These are phyloP conservation scores for Smittia aterrima DNA, from an alignment of 2,888 invertebrate genomes.

Conservation along the genomic window DNA sequence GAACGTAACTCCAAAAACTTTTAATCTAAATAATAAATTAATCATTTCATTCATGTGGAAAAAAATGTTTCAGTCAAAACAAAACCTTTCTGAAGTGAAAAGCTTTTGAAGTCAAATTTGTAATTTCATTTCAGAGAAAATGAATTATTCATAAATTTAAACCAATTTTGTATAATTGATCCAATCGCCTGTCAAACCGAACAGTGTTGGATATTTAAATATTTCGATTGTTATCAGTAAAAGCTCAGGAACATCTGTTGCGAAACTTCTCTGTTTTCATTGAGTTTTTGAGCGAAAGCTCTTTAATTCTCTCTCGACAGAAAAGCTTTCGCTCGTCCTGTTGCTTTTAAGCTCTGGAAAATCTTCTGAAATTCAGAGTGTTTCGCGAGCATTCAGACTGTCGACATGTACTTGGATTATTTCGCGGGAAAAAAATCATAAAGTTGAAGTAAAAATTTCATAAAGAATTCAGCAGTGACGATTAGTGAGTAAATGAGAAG, in stretches of 20 bases:
- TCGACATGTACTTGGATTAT: background rate
- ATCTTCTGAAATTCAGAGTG: background rate
- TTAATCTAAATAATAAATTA: too few species aligned
- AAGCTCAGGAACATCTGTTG: background rate
- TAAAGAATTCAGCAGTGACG: background rate
- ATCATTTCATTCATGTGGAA: too few species aligned
- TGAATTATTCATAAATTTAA: too few species aligned
- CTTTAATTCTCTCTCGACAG: background rate
- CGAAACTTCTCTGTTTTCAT: background rate
- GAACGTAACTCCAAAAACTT: too few species aligned
- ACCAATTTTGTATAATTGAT: too few species aligned
- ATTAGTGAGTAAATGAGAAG: background rate
- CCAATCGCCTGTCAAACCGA: too few species aligned
- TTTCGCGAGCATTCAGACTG: background rate
- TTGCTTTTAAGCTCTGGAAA: background rate
- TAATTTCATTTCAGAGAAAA: too few species aligned
- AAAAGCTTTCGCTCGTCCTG: background rate
- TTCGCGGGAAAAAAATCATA: background rate
- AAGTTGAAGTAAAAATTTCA: background rate
- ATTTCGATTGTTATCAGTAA: background rate
- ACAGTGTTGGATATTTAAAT: too few species aligned
- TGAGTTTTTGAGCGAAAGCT: background rate
- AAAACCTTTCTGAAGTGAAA: too few species aligned
- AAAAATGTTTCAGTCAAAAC: too few species aligned
- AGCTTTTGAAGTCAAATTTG: too few species aligned